phyloP scores from a whole-genome alignment of 2,797 vertebrate species.

The Pristis pectinata region DNA sequence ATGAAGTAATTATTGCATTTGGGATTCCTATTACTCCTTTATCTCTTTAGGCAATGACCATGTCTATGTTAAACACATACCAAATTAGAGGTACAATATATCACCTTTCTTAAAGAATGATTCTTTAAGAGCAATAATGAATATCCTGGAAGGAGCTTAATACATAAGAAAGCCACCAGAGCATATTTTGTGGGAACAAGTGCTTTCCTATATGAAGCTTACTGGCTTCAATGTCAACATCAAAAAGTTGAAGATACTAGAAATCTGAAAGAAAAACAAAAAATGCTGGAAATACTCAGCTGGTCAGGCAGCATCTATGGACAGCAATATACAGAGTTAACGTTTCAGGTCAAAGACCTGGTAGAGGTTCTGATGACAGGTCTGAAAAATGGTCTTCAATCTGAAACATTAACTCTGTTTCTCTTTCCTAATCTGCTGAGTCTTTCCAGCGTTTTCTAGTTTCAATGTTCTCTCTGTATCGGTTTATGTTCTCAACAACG shows the following conservation, averaged over 20 bases:
- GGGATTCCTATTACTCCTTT: not conserved
- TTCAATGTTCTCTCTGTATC: not conserved
- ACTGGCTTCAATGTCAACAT: too few species aligned
- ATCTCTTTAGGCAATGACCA: not conserved
- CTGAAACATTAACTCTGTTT: too few species aligned
- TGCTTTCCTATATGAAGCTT: not conserved
- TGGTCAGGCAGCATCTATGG: too few species aligned
- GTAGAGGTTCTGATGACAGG: too few species aligned
- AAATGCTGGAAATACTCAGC: too few species aligned
- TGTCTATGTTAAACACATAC: not conserved
- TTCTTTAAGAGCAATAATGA: too few species aligned
- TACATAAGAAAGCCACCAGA: not conserved
- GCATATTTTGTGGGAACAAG: not conserved
- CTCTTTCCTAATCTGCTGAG: too few species aligned
- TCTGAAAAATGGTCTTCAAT: too few species aligned
- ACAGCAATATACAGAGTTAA: too few species aligned
- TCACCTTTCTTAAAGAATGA: not conserved
- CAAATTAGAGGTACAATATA: not conserved
- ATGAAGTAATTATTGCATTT: not conserved
- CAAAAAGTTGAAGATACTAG: too few species aligned
- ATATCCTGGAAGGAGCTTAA: not conserved
- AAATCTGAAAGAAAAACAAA: too few species aligned
- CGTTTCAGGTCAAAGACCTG: too few species aligned
- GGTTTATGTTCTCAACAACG: not conserved
- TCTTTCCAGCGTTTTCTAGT: not conserved